phyloP scores from a whole-genome alignment of 2,113 vertebrate genomes.

The Corythaixoides concolor region DNA sequence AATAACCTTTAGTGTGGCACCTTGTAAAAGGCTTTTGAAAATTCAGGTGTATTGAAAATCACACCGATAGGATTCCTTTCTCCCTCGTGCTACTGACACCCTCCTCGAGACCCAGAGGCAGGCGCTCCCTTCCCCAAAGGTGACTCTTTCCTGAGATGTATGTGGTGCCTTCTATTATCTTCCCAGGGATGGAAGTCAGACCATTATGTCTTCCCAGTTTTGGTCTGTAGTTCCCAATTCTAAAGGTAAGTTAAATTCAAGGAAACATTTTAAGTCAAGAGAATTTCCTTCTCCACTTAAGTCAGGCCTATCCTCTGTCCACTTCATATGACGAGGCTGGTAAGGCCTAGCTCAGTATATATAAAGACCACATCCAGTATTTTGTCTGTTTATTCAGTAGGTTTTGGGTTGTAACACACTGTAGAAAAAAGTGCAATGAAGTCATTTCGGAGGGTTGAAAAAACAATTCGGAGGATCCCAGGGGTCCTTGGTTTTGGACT shows the following conservation, averaged over 20 bases:
- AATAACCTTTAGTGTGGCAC: background rate
- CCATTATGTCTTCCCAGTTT: background rate
- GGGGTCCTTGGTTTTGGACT: constrained; percentile 27
- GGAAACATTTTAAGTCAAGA: background rate
- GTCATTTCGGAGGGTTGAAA: constrained; percentile 4
- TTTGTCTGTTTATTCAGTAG: constrained; percentile 10
- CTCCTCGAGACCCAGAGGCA: background rate
- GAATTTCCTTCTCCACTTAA: background rate
- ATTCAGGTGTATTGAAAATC: background rate
- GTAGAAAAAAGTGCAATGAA: background rate
- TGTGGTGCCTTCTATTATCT: background rate
- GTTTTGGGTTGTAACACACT: background rate
- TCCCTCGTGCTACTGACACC: fast-evolving
- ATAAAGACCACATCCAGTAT: background rate
- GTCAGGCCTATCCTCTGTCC: background rate
- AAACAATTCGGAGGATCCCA: background rate
- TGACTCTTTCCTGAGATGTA: background rate
- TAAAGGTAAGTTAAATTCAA: background rate
- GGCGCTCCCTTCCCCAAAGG: fast-evolving
- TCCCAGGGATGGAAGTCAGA: background rate
- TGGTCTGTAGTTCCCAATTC: background rate
- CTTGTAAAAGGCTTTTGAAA: background rate
- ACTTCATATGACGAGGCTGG: background rate
- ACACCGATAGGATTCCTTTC: background rate
- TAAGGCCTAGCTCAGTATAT: background rate